Base-by-base conservation (phyloP, 2,113 vertebrate genomes). In the Pelmatolapia mariae region DNA sequence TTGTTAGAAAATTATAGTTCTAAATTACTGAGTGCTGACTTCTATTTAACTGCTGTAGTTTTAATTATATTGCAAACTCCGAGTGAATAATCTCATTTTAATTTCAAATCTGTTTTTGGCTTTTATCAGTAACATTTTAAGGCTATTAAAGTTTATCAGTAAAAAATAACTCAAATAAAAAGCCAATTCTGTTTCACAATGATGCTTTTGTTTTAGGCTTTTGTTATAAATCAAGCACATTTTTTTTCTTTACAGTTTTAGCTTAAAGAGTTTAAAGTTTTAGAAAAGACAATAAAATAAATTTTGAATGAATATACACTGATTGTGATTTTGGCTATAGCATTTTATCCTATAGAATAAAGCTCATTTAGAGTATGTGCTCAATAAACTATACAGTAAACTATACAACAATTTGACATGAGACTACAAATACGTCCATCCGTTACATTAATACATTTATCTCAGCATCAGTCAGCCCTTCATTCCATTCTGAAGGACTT, bases 111-210 rank as follows among this genome's bases (percentile, higher is more conserved):
- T 45, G 22, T 18, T 45, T 73, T 26, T 26, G 40, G 0, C 61
- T 36, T n/a, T 66, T 66, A 66, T 66, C 33, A 38, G 61, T 66
- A 38, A 66, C 31, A 66, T n/a, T 66, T 66, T 66, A 66, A 66
- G 61, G 61, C 61, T 66, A 66, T 66, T n/a, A 73, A 26, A 73
- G 13, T 45, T 45, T 2, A 45, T 2, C 22, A 26, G 13, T 26
- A 73, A 16, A 26, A 26, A 15, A 45, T 73, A 45, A 26, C 7
- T 22, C 7, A 68, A n/a, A 68, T 40, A 22, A 68, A 68, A 68
- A 15, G 1, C 4, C 36, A 40, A 15, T 68, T 40, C 4, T 68
- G 36, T 68, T 40, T 68, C n/a, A 68, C 63, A 40, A 68, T 68
- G 36, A 68, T 40, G 19, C 36, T 40, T 38, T 68, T 22, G n/a